These are phyloP conservation scores for Ecliptopera silaceata DNA, from an alignment of 2,888 invertebrate species.

Conservation along the genomic window DNA sequence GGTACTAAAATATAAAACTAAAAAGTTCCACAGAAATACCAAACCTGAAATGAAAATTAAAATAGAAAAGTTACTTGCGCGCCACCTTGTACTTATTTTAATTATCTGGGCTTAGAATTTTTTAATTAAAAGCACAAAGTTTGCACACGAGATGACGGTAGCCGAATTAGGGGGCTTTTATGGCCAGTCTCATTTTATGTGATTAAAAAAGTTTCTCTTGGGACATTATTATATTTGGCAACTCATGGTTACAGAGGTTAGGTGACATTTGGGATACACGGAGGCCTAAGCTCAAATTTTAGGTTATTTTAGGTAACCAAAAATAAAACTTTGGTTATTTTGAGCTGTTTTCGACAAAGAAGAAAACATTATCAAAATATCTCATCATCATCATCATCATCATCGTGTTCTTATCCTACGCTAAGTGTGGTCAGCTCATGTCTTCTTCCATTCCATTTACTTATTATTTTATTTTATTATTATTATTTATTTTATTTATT, in stretches of 20 bases:
- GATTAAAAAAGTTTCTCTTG: conserved; percentile 39
- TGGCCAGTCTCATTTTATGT: conserved; percentile 33
- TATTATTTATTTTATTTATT: no score
- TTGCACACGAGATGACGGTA: conserved; percentile 33
- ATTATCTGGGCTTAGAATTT: conserved; percentile 41
- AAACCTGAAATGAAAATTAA: background rate
- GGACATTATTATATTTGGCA: conserved; percentile 38
- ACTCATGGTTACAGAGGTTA: conserved; percentile 28
- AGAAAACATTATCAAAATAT: no score
- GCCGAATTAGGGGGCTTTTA: conserved; percentile 36
- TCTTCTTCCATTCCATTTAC: no score
- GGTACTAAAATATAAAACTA: no score
- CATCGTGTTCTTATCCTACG: no score
- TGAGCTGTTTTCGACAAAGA: no score
- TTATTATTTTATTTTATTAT: no score
- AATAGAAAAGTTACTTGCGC: conserved; percentile 1
- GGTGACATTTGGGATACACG: background rate
- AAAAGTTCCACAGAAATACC: no score
- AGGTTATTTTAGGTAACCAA: no score
- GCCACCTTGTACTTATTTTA: conserved; percentile 32
- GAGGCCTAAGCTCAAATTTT: background rate
- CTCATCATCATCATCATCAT: no score
- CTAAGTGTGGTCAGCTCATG: no score
- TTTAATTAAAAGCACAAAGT: conserved; percentile 41
- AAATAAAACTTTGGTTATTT: no score